A percentile compares a stretch with the other conserved stretches of the same genome.
Conservation (phyloP, 2,888 invertebrate genomes). For the Noctua fimbriata region DNA sequence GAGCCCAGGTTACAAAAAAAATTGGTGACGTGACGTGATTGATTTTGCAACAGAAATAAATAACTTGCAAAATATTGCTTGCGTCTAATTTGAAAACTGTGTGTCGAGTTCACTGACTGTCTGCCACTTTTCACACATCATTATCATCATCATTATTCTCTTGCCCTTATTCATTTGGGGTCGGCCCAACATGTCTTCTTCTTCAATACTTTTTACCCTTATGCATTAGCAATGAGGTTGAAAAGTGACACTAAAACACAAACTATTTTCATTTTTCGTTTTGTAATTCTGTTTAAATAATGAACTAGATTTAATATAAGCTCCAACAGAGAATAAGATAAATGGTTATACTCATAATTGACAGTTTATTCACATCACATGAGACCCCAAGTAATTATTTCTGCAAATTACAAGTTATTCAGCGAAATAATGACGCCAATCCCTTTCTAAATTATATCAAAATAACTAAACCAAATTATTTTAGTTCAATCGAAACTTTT, state of each 20-base stretch:
- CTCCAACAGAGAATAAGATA: slow-evolving; percentile 2
- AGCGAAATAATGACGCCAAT: slow-evolving; percentile 13
- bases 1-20: not conserved
- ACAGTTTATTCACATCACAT: slow-evolving; percentile 15
- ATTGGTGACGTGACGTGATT: not conserved
- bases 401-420: slow-evolving; percentile 4
- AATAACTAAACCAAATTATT: slow-evolving; percentile 15
- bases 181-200: too few species aligned
- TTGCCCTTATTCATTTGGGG: too few species aligned
- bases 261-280: not conserved
- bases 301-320: not conserved
- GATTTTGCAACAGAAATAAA: not conserved
- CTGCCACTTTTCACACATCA: too few species aligned
- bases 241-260: too few species aligned
- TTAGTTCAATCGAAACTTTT: slow-evolving; percentile 2
- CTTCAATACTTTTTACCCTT: too few species aligned
- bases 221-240: too few species aligned
- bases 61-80: too few species aligned
- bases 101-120: too few species aligned
- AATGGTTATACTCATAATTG: slow-evolving; percentile 20
- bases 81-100: not conserved
- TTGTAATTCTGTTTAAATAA: not conserved
- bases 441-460: slow-evolving; percentile 17
- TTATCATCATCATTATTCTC: too few species aligned
- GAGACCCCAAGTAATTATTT: slow-evolving; percentile 29